Percentiles rank a stretch among this genome's conserved stretches.
phyloP scores from a whole-genome alignment of 2,797 vertebrate species.

The Clarias pachynema region DNA sequence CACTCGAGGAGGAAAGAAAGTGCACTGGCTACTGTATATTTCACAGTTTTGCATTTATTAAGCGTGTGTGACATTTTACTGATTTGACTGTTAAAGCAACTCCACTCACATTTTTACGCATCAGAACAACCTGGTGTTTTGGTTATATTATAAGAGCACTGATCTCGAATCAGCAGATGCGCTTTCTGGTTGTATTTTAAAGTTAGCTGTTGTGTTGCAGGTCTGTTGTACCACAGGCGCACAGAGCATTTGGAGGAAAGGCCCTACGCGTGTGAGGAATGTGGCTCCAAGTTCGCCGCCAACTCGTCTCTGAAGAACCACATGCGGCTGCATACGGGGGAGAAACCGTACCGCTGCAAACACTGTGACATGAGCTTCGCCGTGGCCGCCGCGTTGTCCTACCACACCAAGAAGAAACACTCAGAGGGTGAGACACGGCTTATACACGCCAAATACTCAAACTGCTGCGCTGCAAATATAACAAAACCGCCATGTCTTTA shows the following conservation, averaged over 20 bases:
- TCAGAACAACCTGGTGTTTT: neutral
- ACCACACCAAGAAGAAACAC: constrained; percentile 91
- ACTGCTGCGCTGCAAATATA: neutral
- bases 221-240: constrained; percentile 89
- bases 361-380: constrained; percentile 88
- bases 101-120: neutral
- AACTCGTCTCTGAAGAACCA: constrained; percentile 91
- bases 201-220: constrained; percentile 60
- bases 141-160: neutral
- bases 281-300: constrained; percentile 84
- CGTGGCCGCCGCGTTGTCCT: constrained; percentile 88
- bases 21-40: too few species aligned
- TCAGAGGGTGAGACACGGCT: constrained; percentile 77
- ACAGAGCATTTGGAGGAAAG: constrained; percentile 89
- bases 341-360: constrained; percentile 86
- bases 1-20: neutral
- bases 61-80: too few species aligned
- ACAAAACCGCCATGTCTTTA: neutral
- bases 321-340: constrained; percentile 84
- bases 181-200: neutral
- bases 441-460: neutral
- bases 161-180: neutral
- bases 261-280: constrained; percentile 84
- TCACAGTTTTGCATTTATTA: too few species aligned
- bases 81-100: too few species aligned